These are phyloP conservation scores for Diorhabda carinulata DNA, from an alignment of 1,140 invertebrate genomes.

Conservation along the genomic window DNA sequence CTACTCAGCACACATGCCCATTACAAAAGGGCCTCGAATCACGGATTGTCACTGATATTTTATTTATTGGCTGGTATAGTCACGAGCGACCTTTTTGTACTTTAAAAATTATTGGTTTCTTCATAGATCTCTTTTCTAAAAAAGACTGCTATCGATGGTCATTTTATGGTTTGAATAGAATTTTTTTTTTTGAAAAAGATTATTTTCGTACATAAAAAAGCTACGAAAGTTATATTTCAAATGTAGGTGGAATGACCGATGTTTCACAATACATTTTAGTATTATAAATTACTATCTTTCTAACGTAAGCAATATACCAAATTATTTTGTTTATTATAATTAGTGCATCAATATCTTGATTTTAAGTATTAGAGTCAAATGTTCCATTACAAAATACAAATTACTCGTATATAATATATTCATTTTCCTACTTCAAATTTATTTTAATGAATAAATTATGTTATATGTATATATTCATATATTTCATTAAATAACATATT, in stretches of 20 bases:
- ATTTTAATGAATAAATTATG: too few relatives aligned
- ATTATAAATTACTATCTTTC: too few relatives aligned
- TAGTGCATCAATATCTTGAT: too few relatives aligned
- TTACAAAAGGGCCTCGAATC: conserved; percentile 34
- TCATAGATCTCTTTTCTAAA: conserved; percentile 18
- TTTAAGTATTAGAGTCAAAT: too few relatives aligned
- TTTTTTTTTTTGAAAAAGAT: not conserved
- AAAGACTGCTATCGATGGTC: conserved; percentile 16
- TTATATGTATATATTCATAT: too few relatives aligned
- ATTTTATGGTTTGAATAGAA: conserved; percentile 15
- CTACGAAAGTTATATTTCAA: not conserved
- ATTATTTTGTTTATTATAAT: too few relatives aligned
- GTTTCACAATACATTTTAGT: too few relatives aligned
- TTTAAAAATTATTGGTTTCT: conserved; percentile 26
- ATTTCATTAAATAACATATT: too few relatives aligned
- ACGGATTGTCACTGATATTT: conserved; percentile 44
- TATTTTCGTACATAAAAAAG: not conserved
- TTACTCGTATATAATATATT: not conserved
- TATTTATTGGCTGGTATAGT: conserved; percentile 41
- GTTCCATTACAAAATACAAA: not conserved
- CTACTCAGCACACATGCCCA: conserved; percentile 35
- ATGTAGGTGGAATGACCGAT: too few relatives aligned
- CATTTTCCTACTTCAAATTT: not conserved
- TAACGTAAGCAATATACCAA: too few relatives aligned
- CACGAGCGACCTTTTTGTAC: conserved; percentile 30